These are phyloP conservation scores for Myotis planiceps DNA, from an alignment of 2,797 vertebrate genomes.

Conservation along the genomic window DNA sequence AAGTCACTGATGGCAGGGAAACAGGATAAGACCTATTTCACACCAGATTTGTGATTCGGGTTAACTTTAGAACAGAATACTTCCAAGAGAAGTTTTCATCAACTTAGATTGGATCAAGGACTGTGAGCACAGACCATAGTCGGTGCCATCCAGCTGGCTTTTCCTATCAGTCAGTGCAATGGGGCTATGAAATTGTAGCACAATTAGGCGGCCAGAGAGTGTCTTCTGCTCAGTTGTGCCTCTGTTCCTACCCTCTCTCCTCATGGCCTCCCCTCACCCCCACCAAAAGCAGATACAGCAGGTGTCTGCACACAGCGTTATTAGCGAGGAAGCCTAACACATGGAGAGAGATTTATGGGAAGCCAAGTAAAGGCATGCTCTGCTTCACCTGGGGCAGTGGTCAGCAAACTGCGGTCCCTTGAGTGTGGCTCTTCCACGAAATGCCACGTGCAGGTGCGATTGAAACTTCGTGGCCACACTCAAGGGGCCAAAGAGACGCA, in stretches of 20 bases:
- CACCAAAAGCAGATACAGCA: not conserved
- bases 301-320: not conserved
- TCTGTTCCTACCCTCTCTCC: not conserved
- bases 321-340: not conserved
- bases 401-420: no score
- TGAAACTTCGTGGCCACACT: no score
- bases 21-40: slow-evolving; percentile 50
- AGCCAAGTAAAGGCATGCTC: no score
- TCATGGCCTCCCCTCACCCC: not conserved
- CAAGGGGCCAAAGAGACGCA: no score
- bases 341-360: not conserved
- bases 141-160: not conserved
- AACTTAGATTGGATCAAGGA: slow-evolving; percentile 6
- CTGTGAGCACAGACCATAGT: slow-evolving; percentile 21
- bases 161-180: not conserved
- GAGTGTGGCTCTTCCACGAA: no score
- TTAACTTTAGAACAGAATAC: slow-evolving; percentile 59
- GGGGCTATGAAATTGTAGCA: not conserved
- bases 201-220: not conserved
- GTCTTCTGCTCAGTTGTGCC: not conserved
- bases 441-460: no score
- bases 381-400: not conserved
- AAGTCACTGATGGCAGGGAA: slow-evolving; percentile 69
- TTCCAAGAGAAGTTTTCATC: slow-evolving; percentile 44
- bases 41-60: slow-evolving; percentile 50